phyloP scores from a whole-genome alignment of 2,797 vertebrate species.

The Esox masquinongy region DNA sequence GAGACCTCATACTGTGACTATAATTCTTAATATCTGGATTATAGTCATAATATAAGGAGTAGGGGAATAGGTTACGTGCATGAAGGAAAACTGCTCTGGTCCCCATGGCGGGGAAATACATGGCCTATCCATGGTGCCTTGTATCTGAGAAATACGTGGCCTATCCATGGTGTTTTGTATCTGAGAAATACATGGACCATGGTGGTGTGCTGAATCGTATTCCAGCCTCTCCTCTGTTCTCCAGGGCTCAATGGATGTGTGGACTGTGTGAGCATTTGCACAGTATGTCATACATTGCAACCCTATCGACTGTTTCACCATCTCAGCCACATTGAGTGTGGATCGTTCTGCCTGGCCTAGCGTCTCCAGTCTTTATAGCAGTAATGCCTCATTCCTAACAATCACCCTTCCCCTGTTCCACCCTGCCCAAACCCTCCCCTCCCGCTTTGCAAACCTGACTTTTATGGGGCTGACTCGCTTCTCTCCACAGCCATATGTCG shows the following conservation, averaged over 20 bases:
- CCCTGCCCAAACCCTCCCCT: constrained; percentile 40
- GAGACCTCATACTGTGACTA: constrained; percentile 52
- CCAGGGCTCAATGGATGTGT: constrained; percentile 3
- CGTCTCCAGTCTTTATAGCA: constrained; percentile 30
- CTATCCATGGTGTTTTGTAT: too few relatives aligned
- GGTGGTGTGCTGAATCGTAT: constrained; percentile 18
- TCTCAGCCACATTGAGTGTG: constrained; percentile 45
- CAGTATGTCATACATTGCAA: constrained; percentile 32
- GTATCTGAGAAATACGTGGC: too few relatives aligned
- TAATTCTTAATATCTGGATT: constrained; percentile 51
- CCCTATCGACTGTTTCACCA: constrained; percentile 57
- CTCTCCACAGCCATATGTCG: constrained; percentile 52
- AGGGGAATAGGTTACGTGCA: constrained; percentile 48
- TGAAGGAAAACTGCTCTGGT: constrained; percentile 44
- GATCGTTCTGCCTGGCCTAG: constrained; percentile 35
- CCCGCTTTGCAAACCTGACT: constrained; percentile 31
- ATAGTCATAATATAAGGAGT: constrained; percentile 44
- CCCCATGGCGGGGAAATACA: constrained; percentile 41
- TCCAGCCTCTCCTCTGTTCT: constrained; percentile 16
- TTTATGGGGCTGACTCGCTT: constrained; percentile 56
- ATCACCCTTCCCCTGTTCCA: constrained; percentile 41
- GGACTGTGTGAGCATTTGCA: constrained; percentile 5
- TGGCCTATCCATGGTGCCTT: too few relatives aligned
- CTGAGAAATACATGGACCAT: too few relatives aligned
- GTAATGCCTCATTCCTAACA: constrained; percentile 41